Evolutionary conservation across 2,888 invertebrate genomes (phyloP).

Genomic region (Andrena chrysosceles): DNA sequence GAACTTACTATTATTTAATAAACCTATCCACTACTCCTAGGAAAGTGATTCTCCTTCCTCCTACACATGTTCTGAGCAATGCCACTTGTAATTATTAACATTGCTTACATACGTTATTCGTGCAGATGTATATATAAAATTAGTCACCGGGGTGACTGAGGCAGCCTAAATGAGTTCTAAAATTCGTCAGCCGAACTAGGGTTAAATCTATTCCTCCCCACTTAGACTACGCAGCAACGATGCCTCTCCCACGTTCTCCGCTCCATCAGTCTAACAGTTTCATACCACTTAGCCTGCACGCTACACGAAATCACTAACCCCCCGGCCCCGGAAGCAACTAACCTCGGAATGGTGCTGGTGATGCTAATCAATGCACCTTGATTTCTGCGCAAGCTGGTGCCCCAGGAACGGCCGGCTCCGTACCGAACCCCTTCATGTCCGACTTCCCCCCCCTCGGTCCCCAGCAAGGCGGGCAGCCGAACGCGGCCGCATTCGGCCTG

Average conservation of each 20-base stretch:
- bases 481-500: slow-evolving; percentile 73
- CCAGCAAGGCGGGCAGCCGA: slow-evolving; percentile 62
- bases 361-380: slow-evolving; percentile 72
- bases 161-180: too few relatives aligned
- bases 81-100: too few relatives aligned
- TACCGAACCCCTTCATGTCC: slow-evolving; percentile 89
- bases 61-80: too few relatives aligned
- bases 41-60: too few relatives aligned
- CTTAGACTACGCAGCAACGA: not conserved
- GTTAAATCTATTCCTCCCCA: too few relatives aligned
- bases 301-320: not conserved
- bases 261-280: slow-evolving; percentile 6
- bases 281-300: slow-evolving; percentile 9
- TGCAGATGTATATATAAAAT: too few relatives aligned
- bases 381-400: slow-evolving; percentile 86
- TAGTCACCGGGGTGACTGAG: too few relatives aligned
- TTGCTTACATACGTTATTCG: too few relatives aligned
- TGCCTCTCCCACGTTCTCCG: not conserved
- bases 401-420: slow-evolving; percentile 84
- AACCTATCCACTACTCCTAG: too few relatives aligned
- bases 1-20: too few relatives aligned
- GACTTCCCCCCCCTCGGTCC: slow-evolving; percentile 84
- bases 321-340: slow-evolving; percentile 10
- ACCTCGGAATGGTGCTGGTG: slow-evolving; percentile 10
- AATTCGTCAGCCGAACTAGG: too few relatives aligned